Evolutionary conservation across 2,888 invertebrate genomes (phyloP), one percentile per base, ranked within the genome.

Genomic region (Microctonus aethiopoides): DNA sequence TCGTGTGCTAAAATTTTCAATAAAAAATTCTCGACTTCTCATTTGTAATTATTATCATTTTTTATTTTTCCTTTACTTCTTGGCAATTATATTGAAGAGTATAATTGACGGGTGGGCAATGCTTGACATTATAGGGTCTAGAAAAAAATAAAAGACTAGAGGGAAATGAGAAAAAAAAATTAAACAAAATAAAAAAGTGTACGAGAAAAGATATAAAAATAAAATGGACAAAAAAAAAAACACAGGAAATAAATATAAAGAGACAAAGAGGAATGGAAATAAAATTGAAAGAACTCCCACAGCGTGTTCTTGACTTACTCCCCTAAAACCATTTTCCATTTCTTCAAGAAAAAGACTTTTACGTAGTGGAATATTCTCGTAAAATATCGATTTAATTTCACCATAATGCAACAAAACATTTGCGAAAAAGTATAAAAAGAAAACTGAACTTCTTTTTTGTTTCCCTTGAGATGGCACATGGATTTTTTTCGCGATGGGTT

Each of bases 221-320:
- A 65, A 52, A 71, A 57, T 7, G 46, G 16, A 16, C n/a, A 52
- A 46, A 60, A 59, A 24, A 24, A 52, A 24, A 22, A 24, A 36
- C n/a, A 36, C 16, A 32, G 56, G 11, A 32, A 36, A 51, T 16
- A 64, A 65, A 61, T 52, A n/a, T n/a, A n/a, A n/a, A n/a, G n/a
- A n/a, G n/a, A n/a, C n/a, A n/a, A n/a, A n/a, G n/a, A n/a, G n/a
- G n/a, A n/a, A n/a, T n/a, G n/a, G n/a, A n/a, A n/a, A 32, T 6
- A 67, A 11, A 67, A 72, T 74, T 72, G 74, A 75, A 74, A 72
- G 75, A 76, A 72, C 66, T 70, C 71, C 69, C 66, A 70, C 65
- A 67, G 70, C 74, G 75, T 74, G 71, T 71, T 68, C 72, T 67
- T 63, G 54, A 59, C 51, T 68, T 69, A 62, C 65, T 52, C 75